Evolutionary conservation across 64 coral and sea anemone genomes (phyloP).

Genomic region (Stichodactyla helianthus): DNA sequence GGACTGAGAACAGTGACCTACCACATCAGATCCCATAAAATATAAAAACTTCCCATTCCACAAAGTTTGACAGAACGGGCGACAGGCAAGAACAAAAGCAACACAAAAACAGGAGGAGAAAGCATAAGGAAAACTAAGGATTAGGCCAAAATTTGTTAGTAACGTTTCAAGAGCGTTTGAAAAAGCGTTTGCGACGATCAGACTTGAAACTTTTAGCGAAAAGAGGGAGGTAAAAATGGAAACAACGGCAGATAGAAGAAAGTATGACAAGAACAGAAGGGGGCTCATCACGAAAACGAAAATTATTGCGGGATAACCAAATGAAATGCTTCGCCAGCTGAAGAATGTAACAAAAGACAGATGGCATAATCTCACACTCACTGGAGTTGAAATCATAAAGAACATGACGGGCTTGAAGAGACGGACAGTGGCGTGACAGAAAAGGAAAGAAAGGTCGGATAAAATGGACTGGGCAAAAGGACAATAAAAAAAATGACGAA

Average conservation of each 20-base stretch:
- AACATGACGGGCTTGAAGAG: neutral
- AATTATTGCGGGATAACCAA: neutral
- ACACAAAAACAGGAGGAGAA: no score
- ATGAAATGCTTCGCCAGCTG: neutral
- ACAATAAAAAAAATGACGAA: conserved; percentile 10
- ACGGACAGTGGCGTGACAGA: neutral
- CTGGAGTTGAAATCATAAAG: neutral
- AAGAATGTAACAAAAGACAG: neutral
- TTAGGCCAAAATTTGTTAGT: no score
- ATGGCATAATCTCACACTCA: neutral
- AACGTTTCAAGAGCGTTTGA: no score
- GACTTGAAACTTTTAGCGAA: neutral
- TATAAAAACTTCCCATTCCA: no score
- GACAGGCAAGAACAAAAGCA: no score
- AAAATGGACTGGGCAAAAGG: neutral
- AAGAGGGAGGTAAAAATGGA: neutral
- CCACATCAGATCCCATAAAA: no score
- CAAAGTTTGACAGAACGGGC: no score
- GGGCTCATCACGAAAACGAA: neutral
- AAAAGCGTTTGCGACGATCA: no score
- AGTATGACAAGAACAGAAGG: neutral
- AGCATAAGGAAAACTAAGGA: no score
- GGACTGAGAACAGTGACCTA: no score
- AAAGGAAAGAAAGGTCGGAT: neutral
- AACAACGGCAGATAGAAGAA: neutral